Evolutionary conservation across 2,797 vertebrate genomes (phyloP).

Genomic region (Notamacropus eugenii): DNA sequence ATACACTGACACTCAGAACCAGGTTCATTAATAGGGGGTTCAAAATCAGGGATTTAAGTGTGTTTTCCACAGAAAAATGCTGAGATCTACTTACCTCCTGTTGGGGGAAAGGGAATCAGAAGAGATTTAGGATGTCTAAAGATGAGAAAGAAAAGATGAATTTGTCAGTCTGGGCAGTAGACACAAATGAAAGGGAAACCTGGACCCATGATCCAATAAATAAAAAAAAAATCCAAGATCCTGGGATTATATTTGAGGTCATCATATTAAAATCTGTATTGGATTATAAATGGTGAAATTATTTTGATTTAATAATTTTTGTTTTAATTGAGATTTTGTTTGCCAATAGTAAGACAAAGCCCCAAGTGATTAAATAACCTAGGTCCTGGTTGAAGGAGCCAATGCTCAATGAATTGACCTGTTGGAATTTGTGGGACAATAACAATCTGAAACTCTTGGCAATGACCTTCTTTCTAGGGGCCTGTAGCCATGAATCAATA

Average conservation of each 20-base stretch:
- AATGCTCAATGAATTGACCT: not conserved
- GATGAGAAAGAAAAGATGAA: not conserved
- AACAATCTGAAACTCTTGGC: not conserved
- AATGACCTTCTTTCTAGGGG: not conserved
- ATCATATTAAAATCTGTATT: conserved; percentile 15
- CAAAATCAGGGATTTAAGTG: not conserved
- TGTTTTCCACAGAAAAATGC: not conserved
- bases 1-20: not conserved
- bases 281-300: not conserved
- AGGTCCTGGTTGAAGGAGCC: not conserved
- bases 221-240: not conserved
- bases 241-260: not conserved
- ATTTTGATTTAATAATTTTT: not conserved
- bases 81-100: not conserved
- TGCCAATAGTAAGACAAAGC: not conserved
- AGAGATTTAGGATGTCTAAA: not conserved
- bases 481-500: not conserved
- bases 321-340: conserved; percentile 12
- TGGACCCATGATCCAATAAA: not conserved
- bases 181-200: conserved; percentile 11
- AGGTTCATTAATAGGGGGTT: not conserved
- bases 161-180: conserved; percentile 6
- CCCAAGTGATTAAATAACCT: not conserved
- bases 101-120: not conserved
- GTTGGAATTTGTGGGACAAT: not conserved